Conservation (phyloP, 2,113 vertebrate species). For the Ammospiza caudacuta region DNA sequence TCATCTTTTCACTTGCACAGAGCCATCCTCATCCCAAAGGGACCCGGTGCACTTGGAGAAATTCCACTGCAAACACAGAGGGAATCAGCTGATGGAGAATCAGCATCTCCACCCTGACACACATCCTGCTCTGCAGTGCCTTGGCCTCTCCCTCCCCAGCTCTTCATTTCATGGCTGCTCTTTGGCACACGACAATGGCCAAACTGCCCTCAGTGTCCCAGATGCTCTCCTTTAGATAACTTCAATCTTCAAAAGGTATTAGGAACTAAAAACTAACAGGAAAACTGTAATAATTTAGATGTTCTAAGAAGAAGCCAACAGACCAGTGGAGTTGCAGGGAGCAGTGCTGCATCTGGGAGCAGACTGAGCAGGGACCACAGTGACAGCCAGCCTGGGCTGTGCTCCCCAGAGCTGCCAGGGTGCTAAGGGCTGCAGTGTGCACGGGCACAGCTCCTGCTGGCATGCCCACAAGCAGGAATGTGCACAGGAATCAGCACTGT, state of each 20-base stretch:
- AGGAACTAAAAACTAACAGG: not conserved
- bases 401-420: not conserved
- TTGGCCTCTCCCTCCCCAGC: not conserved
- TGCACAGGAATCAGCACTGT: not conserved
- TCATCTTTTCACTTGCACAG: not conserved
- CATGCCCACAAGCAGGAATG: not conserved
- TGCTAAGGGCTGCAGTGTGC: not conserved
- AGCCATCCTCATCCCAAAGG: not conserved
- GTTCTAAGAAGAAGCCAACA: not conserved
- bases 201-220: not conserved
- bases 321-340: not conserved
- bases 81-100: not conserved
- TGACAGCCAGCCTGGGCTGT: not conserved
- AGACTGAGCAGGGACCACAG: not conserved
- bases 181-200: not conserved
- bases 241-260: not conserved
- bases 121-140: fast-evolving
- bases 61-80: not conserved
- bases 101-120: not conserved
- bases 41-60: not conserved
- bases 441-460: not conserved
- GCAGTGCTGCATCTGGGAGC: fast-evolving
- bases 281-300: not conserved
- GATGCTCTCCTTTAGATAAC: not conserved
- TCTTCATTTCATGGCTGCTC: fast-evolving